phyloP scores from a whole-genome alignment of 2,888 invertebrate species.

The Hyles lineata region DNA sequence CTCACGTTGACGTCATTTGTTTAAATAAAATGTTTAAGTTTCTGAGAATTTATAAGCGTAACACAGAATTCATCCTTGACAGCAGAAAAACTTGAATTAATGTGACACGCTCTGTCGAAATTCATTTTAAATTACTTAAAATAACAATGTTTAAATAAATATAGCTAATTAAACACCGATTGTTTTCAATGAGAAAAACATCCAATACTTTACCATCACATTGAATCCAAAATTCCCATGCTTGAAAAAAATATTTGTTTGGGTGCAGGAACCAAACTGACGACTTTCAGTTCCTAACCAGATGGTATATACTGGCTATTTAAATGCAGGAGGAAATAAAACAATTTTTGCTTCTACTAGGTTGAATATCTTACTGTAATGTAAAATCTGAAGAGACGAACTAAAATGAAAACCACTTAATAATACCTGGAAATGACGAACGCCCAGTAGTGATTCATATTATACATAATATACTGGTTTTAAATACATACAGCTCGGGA shows the following conservation, averaged over 20 bases:
- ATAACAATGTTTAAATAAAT: background rate
- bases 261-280: background rate
- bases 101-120: background rate
- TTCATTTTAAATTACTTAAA: background rate
- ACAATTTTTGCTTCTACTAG: too few relatives aligned
- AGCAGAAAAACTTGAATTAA: background rate
- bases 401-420: too few relatives aligned
- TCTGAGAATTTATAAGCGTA: slow-evolving; percentile 6
- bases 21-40: slow-evolving; percentile 24
- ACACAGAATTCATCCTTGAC: background rate
- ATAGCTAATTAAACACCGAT: background rate
- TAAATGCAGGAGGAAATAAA: too few relatives aligned
- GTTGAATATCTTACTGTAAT: too few relatives aligned
- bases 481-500: too few relatives aligned
- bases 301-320: too few relatives aligned
- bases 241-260: background rate
- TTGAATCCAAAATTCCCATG: too few relatives aligned
- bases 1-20: slow-evolving; percentile 17
- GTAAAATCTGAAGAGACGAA: too few relatives aligned
- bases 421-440: too few relatives aligned
- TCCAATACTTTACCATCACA: background rate
- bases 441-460: too few relatives aligned
- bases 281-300: too few relatives aligned
- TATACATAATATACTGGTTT: too few relatives aligned
- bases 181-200: background rate